Evolutionary conservation across 2,113 vertebrate genomes (phyloP).

Genomic region (Ceratotherium simum): DNA sequence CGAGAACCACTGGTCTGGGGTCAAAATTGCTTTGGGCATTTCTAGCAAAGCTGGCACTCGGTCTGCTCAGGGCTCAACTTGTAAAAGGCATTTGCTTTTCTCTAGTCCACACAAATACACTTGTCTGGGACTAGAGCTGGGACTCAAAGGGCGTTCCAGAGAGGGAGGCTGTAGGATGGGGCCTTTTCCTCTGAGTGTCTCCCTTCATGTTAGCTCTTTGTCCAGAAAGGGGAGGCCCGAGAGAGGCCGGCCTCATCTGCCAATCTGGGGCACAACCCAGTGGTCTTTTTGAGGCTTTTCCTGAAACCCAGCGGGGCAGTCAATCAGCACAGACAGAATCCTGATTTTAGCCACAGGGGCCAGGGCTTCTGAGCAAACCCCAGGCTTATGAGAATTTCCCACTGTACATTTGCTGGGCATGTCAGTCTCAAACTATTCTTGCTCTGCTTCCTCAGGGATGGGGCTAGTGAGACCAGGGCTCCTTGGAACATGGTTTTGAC

Average conservation of each 20-base stretch:
- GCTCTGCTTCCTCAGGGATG: background rate
- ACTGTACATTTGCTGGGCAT: background rate
- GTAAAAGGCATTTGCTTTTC: constrained; percentile 41
- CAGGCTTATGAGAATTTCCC: constrained; percentile 38
- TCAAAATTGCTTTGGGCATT: constrained; percentile 10
- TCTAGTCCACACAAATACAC: background rate
- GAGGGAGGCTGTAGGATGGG: background rate
- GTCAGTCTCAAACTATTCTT: background rate
- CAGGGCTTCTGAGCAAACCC: constrained; percentile 28
- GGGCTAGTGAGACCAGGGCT: background rate
- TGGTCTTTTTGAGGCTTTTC: constrained; percentile 42
- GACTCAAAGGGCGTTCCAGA: background rate
- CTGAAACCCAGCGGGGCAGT: constrained; percentile 61
- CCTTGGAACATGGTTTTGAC: background rate
- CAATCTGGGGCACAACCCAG: constrained; percentile 30
- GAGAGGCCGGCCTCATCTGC: background rate
- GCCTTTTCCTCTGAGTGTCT: background rate
- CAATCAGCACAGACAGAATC: constrained; percentile 65
- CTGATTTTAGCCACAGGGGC: constrained; percentile 56
- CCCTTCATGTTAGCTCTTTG: background rate
- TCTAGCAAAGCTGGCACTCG: background rate
- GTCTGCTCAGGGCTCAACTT: background rate
- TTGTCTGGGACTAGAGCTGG: background rate
- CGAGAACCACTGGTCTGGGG: background rate
- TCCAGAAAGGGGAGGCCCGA: background rate